Base-by-base conservation (phyloP, 2,888 invertebrate species). In the Amphipyra berbera region DNA sequence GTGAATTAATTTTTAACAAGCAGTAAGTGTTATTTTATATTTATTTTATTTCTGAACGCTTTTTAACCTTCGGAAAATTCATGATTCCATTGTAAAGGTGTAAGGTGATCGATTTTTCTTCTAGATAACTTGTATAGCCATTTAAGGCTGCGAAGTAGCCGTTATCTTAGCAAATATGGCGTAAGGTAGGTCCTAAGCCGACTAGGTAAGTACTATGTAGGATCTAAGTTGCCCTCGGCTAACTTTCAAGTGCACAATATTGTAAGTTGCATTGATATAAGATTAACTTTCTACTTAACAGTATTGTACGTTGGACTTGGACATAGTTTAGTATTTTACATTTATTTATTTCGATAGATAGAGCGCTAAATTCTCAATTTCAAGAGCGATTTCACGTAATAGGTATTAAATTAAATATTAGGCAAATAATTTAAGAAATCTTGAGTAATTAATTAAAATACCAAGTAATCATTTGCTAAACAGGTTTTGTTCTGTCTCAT, bases 101-200 rank as follows among this genome's bases (percentile, higher is more conserved):
- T 21, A 45, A 47, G 49, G 37, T 62, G 61, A n/a, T 67, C 46
- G 63, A 55, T 72, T 70, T 79, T 74, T 73, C 57, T 76, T 67
- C n/a, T 46, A 63, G 57, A 56, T 64, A 61, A 71, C 64, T 65
- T 27, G 73, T 70, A 50, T 60, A 56, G 47, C 79, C 79, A 45
- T 78, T 48, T 81, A 78, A 41, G 79, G 81, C 14, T 45, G 49
- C 27, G 41, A 59, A 54, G 45, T 63, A 58, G 74, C 82, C 70
- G 82, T 82, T 82, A 82, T 72, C 58, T 75, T 27, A 21, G 46
- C 75, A 60, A 75, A 78, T 82, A 82, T 67, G 82, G 81, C 47
- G 47, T 27, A 47, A 68, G 60, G 35, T 57, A 47, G 62, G 50
- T 68, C 65, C 45, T 67, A 70, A 68, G 71, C 58, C 27, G 61